A percentile compares a stretch with the other conserved stretches of the same genome.
phyloP scores from a whole-genome alignment of 2,797 vertebrate genomes.

The Anabacerthia variegaticeps region DNA sequence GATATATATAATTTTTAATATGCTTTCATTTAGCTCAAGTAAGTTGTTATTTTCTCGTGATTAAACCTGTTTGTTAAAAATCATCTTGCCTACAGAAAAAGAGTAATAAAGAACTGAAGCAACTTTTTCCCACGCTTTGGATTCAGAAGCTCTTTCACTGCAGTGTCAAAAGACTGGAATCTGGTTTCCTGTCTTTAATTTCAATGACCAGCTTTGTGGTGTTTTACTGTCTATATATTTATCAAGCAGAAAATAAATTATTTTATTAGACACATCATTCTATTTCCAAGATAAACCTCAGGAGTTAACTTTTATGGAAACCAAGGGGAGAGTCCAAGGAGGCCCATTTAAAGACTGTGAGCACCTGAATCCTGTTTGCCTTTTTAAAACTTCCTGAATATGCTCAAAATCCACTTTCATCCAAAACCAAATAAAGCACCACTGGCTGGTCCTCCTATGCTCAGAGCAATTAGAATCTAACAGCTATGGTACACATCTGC shows the following conservation, averaged over 20 bases:
- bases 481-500: conserved; percentile 26
- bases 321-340: conserved; percentile 58
- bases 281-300: conserved; percentile 73
- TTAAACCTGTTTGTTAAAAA: not conserved
- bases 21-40: not conserved
- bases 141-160: conserved; percentile 72
- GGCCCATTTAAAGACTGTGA: conserved; percentile 55
- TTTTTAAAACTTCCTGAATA: conserved; percentile 68
- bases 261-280: conserved; percentile 64
- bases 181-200: conserved; percentile 75
- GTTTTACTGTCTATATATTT: conserved; percentile 76
- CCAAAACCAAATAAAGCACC: conserved; percentile 55
- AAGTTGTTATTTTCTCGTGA: not conserved
- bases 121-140: conserved; percentile 64
- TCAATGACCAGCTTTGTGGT: conserved; percentile 69
- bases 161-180: conserved; percentile 68
- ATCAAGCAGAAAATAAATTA: conserved; percentile 72
- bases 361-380: conserved; percentile 63
- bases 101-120: conserved; percentile 26
- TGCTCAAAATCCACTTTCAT: conserved; percentile 66
- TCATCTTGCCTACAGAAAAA: not conserved
- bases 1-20: not conserved
- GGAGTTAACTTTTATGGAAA: conserved; percentile 71
- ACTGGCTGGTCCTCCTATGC: conserved; percentile 29
- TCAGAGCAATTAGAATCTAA: conserved; percentile 63